Evolutionary conservation across 2,113 vertebrate genomes (phyloP).

Genomic region (Serilophus lunatus): DNA sequence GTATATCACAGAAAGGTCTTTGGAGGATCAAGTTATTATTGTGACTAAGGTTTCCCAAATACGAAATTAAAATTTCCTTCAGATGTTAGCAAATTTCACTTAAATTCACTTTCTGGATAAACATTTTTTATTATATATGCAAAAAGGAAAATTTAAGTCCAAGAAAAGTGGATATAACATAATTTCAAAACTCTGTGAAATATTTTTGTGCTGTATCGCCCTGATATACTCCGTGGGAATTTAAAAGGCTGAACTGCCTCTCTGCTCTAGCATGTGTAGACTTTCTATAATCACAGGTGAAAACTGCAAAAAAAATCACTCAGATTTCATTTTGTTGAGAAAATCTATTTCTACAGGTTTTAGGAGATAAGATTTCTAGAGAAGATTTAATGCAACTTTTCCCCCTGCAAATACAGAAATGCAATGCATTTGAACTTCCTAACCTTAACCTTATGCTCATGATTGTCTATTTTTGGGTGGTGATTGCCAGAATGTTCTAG

Average conservation of each 20-base stretch:
- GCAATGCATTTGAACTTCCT: background rate
- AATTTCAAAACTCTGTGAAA: background rate
- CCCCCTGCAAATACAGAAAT: background rate
- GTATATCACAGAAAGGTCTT: background rate
- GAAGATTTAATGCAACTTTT: background rate
- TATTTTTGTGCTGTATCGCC: background rate
- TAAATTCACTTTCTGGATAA: background rate
- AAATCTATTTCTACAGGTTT: background rate
- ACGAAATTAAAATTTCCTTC: background rate
- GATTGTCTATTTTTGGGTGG: background rate
- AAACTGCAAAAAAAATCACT: background rate
- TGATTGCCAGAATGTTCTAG: background rate
- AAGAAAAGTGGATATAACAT: background rate
- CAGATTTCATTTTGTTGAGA: background rate
- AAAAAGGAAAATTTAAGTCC: background rate
- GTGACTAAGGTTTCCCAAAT: background rate
- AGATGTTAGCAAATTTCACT: background rate
- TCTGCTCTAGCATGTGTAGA: background rate
- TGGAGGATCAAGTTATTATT: background rate
- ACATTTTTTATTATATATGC: background rate
- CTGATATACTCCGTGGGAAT: background rate
- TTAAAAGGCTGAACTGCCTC: background rate
- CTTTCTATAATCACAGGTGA: background rate
- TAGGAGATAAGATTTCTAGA: background rate
- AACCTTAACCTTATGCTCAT: background rate